Base-by-base conservation (phyloP, 2,888 invertebrate genomes). In the Drepanosiphum platanoidis region DNA sequence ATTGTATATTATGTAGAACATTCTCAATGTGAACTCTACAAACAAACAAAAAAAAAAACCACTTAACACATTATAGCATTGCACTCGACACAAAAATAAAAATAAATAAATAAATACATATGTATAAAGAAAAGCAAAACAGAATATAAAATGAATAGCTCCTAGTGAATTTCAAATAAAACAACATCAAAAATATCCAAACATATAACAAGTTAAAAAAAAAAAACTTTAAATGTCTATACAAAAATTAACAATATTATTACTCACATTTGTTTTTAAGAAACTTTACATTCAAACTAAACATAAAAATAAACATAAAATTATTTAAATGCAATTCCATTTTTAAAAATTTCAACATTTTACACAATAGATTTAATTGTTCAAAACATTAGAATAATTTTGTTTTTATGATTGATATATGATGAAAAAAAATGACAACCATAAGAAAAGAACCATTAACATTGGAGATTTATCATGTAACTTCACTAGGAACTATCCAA, bases 1-100 rank as follows among this genome's bases (percentile, higher is more conserved):
- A 84, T 75, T 75, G 68, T 77, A 84, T 77, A 84, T 84, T 77
- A 58, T 84, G 66, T 77, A 84, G 84, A 68, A 84, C 39, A 84
- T 70, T 77, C n/a, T 70, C 66, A 75, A 66, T 66, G 77, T 77
- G 66, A 68, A 77, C n/a, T 84, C 84, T 77, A 77, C 68, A 68
- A 77, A n/a, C n/a, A n/a, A n/a, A n/a, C n/a, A n/a, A 61, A 79
- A 81, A 68, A 80, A 80, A 81, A 71, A 66, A 83, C 46, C 84
- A 66, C 77, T 83, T 75, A 77, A 84, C 36, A 68, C 66, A 77
- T 74, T 64, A 83, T 84, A 84, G 84, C 84, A 77, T 84, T 84
- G 84, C 84, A 84, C 84, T 84, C 75, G 34, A 75, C 74, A 83
- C 42, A 34, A 66, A 84, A 84, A 46, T 27, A 82, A 72, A 61